phyloP scores from a whole-genome alignment of 2,113 vertebrate species.

The Tachysurus vachellii region DNA sequence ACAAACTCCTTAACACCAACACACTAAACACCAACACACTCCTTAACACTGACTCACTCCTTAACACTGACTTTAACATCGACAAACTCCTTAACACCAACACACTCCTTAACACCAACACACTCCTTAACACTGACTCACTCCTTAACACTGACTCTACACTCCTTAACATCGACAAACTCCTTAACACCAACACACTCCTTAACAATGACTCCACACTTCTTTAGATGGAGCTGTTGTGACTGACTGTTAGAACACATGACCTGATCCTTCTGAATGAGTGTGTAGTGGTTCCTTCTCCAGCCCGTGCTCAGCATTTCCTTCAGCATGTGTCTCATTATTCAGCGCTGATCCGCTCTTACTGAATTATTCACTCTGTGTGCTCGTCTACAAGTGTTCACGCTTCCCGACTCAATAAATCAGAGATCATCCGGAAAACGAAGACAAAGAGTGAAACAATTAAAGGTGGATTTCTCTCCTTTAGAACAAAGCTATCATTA shows the following conservation, averaged over 20 bases:
- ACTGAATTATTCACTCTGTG: conserved; percentile 1
- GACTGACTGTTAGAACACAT: not conserved
- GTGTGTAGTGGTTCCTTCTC: not conserved
- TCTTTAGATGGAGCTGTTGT: not conserved
- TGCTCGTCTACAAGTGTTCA: not conserved
- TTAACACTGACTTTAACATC: too few species aligned
- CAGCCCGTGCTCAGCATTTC: not conserved
- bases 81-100: too few species aligned
- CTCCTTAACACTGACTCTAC: too few species aligned
- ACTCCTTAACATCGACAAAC: too few species aligned
- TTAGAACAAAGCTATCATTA: not conserved
- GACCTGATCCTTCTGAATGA: not conserved
- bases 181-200: too few species aligned
- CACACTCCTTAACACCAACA: too few species aligned
- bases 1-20: too few species aligned
- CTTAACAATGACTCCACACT: too few species aligned
- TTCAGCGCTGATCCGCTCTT: not conserved
- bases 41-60: too few species aligned
- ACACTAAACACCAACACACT: too few species aligned
- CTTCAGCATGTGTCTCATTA: conserved; percentile 17
- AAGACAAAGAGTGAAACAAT: not conserved
- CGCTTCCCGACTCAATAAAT: not conserved
- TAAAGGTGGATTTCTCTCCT: not conserved
- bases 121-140: too few species aligned
- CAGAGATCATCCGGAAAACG: not conserved